These are phyloP conservation scores for Drosophila histrio DNA, from an alignment of 2,888 invertebrate genomes.

Conservation along the genomic window DNA sequence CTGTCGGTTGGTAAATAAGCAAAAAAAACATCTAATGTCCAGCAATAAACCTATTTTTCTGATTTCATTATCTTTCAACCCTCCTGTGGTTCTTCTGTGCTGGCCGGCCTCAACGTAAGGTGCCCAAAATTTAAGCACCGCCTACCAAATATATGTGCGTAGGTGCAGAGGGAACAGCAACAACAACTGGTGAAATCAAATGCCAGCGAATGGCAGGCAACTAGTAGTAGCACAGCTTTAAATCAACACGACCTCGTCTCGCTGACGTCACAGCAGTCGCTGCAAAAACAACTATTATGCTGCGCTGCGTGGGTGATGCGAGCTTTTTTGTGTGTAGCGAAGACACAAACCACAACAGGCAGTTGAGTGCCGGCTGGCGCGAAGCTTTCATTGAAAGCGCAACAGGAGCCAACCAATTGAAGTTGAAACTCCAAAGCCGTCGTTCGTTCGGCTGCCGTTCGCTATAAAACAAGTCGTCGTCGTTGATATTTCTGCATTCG, in stretches of 20 bases:
- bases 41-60: constrained; percentile 24
- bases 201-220: constrained; percentile 68
- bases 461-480: constrained; percentile 67
- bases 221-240: constrained; percentile 61
- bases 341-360: constrained; percentile 48
- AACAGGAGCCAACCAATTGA: constrained; percentile 71
- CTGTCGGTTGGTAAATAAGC: background rate
- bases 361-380: constrained; percentile 19
- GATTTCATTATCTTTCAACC: constrained; percentile 50
- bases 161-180: constrained; percentile 33
- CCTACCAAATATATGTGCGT: constrained; percentile 62
- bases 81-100: constrained; percentile 12
- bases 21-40: constrained; percentile 11
- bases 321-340: constrained; percentile 29
- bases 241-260: constrained; percentile 50
- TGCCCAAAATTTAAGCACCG: constrained; percentile 61
- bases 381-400: constrained; percentile 67
- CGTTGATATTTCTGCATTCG: constrained; percentile 58
- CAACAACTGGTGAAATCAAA: constrained; percentile 32
- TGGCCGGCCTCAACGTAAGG: constrained; percentile 20
- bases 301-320: constrained; percentile 39
- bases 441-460: constrained; percentile 43
- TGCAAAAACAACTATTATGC: constrained; percentile 13
- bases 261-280: constrained; percentile 57
- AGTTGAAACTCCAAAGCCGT: constrained; percentile 50